phyloP scores from a whole-genome alignment of 1,140 invertebrate species.

The Halesus radiatus region DNA sequence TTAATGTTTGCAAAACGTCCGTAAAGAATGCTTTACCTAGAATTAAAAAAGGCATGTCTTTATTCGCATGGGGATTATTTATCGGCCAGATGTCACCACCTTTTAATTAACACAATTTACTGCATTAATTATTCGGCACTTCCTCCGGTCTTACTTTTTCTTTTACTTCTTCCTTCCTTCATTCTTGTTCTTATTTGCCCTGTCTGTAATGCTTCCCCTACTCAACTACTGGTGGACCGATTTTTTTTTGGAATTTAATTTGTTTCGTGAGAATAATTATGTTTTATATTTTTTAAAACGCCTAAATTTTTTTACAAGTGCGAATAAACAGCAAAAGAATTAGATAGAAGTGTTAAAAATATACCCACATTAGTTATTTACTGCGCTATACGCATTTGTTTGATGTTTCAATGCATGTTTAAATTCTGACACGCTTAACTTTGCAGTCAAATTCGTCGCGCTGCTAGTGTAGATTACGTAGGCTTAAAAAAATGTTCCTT shows the following conservation, averaged over 20 bases:
- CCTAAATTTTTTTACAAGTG: too few species aligned
- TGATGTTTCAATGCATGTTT: too few species aligned
- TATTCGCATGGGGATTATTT: slow-evolving; percentile 7
- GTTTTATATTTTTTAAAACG: slow-evolving; percentile 51
- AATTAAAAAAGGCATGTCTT: neutral
- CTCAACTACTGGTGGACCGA: neutral
- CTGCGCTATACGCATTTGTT: too few species aligned
- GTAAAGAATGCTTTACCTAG: too few species aligned
- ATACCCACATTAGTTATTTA: too few species aligned
- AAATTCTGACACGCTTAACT: too few species aligned
- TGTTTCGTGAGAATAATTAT: slow-evolving; percentile 51
- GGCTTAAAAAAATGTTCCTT: too few species aligned
- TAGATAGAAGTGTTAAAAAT: neutral
- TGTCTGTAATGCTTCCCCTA: slow-evolving; percentile 32
- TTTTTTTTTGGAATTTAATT: slow-evolving; percentile 41
- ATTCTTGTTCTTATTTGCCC: neutral
- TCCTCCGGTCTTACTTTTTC: slow-evolving; percentile 23
- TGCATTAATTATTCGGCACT: slow-evolving; percentile 54
- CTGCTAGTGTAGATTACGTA: too few species aligned
- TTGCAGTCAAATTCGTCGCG: too few species aligned
- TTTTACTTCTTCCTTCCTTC: too few species aligned
- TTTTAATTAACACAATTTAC: slow-evolving; percentile 58
- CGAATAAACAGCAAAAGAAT: neutral
- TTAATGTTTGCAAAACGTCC: too few species aligned
- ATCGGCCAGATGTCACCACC: slow-evolving; percentile 49